A percentile compares a stretch with the other conserved stretches of the same genome.
These are phyloP conservation scores for Drosophila grimshawi DNA, from an alignment of 1,140 invertebrate genomes.

Conservation along the genomic window DNA sequence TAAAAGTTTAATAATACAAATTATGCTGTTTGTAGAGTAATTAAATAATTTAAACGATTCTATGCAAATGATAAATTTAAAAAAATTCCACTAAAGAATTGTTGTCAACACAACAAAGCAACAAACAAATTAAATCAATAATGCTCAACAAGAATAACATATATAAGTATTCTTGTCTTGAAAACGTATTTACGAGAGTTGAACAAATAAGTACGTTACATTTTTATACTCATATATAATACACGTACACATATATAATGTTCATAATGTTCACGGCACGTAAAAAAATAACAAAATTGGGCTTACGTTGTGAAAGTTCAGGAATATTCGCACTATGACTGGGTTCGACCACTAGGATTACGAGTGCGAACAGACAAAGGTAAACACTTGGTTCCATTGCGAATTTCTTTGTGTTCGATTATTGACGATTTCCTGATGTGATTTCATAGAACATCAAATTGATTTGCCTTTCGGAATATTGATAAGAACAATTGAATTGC, in stretches of 20 bases:
- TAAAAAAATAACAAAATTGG: background rate
- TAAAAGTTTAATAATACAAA: no score
- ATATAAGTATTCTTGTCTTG: background rate
- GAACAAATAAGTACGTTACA: background rate
- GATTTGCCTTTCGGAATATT: constrained; percentile 38
- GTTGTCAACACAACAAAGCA: constrained; percentile 20
- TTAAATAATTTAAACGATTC: no score
- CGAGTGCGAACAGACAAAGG: constrained; percentile 41
- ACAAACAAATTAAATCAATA: background rate
- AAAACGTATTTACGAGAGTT: background rate
- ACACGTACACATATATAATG: no score
- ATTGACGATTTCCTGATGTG: constrained; percentile 26
- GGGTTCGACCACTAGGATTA: constrained; percentile 32
- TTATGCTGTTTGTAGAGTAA: no score
- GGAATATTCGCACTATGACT: constrained; percentile 19
- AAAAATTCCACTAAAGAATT: constrained; percentile 46
- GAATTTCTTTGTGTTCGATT: constrained; percentile 46
- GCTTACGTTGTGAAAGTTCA: constrained; percentile 56
- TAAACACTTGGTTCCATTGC: constrained; percentile 42
- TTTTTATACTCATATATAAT: background rate
- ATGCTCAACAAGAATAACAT: background rate
- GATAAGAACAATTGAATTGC: constrained; percentile 60
- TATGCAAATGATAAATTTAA: background rate
- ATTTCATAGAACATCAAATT: constrained; percentile 46
- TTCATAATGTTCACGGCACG: no score